Percentiles rank a stretch among this genome's conserved stretches.
phyloP scores from a whole-genome alignment of 2,888 invertebrate genomes.

The Flexamia atlantica region DNA sequence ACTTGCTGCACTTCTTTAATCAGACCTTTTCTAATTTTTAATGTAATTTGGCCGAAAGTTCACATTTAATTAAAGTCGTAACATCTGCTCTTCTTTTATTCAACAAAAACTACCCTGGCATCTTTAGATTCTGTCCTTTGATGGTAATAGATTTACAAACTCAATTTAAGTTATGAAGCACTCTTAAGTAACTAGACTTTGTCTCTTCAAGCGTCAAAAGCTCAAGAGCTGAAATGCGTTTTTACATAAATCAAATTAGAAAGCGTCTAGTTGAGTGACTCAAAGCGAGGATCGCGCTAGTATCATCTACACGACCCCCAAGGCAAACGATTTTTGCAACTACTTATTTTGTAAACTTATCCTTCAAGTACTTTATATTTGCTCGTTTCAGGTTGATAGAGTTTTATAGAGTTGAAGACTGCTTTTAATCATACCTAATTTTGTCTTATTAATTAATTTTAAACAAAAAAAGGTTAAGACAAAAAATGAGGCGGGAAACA shows the following conservation, averaged over 20 bases:
- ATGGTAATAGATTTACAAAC: conserved; percentile 26
- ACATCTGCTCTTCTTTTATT: not conserved
- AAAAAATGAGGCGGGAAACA: too few species aligned
- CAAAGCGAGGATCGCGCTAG: conserved; percentile 1
- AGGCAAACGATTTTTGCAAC: not conserved
- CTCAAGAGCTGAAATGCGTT: conserved; percentile 45
- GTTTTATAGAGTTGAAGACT: too few species aligned
- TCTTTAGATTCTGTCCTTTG: conserved; percentile 27
- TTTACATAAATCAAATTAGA: conserved; percentile 43
- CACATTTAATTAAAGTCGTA: not conserved
- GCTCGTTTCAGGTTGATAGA: not conserved
- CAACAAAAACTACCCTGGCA: not conserved
- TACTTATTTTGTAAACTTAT: not conserved
- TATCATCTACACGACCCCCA: not conserved
- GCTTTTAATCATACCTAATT: too few species aligned
- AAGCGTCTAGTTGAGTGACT: conserved; percentile 39
- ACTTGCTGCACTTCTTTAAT: too few species aligned
- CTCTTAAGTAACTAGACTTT: conserved; percentile 40
- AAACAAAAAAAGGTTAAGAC: too few species aligned
- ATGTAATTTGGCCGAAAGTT: too few species aligned
- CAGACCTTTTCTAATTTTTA: too few species aligned
- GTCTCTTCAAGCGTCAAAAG: conserved; percentile 29
- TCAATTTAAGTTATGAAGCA: conserved; percentile 28
- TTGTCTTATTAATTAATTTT: too few species aligned
- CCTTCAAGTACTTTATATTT: not conserved